phyloP scores from a whole-genome alignment of 2,113 vertebrate genomes.

The Dipodomys stephensi region DNA sequence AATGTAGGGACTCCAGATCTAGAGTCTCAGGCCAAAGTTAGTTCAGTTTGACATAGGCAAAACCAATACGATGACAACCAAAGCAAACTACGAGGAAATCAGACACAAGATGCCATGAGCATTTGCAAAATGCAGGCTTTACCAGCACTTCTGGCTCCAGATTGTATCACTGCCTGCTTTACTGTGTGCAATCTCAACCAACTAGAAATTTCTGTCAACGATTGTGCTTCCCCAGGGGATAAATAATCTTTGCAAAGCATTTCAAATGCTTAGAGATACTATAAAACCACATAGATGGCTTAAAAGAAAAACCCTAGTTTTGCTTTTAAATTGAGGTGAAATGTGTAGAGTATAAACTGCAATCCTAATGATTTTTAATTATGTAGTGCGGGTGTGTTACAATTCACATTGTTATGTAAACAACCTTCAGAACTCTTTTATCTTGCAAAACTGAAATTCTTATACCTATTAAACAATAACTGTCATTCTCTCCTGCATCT shows the following conservation, averaged over 20 bases:
- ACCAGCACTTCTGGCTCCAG: background rate
- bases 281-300: background rate
- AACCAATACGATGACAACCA: background rate
- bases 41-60: background rate
- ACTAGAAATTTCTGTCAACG: background rate
- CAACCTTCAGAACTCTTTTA: background rate
- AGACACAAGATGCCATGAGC: background rate
- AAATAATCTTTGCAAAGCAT: background rate
- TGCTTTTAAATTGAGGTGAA: background rate
- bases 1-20: background rate
- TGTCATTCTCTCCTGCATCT: background rate
- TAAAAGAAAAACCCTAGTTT: background rate
- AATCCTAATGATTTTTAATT: too few species aligned
- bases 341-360: background rate
- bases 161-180: background rate
- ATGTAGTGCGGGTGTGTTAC: too few species aligned
- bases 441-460: background rate
- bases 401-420: background rate
- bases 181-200: background rate
- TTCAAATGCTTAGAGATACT: background rate
- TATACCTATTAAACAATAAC: background rate
- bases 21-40: background rate
- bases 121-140: background rate
- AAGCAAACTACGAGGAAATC: background rate
- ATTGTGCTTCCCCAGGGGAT: background rate